Evolutionary conservation across 2,888 invertebrate species (phyloP), one percentile per base, ranked within the genome.

Genomic region (Onthophagus sagittarius): DNA sequence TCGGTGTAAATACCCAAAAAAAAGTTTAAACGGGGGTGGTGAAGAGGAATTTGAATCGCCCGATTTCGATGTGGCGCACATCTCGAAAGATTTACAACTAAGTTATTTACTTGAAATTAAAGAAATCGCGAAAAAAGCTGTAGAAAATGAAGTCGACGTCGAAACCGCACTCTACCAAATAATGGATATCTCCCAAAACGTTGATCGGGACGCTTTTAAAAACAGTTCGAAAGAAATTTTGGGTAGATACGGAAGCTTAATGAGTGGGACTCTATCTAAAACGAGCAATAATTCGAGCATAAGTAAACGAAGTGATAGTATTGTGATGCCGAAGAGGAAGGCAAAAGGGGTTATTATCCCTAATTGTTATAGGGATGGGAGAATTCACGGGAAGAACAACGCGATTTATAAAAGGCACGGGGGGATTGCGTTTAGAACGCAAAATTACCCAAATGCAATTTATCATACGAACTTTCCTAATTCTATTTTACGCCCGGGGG

Each of bases 401-500:
- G 88, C 89, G 0, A 80, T 82, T 11, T 97, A 97, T 82, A 89
- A 87, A 73, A 91, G 90, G 77, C 94, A 95, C 78, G 91, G 92
- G 0, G 94, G 92, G 2, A 91, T 97, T 81, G 94, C 95, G 79
- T 84, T 97, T 67, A 95, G 96, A 87, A 93, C 97, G 0, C 96
- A 97, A 85, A 94, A 95, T 82, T 97, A 92, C 85, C 97, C 97
- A 0, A 94, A 97, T 84, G 93, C 96, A 1, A 87, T 94, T 1
- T 94, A 96, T 84, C 89, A 93, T 82, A 92, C 85, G 77, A 90
- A 92, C 79, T 95, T 95, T 79, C 95, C 95, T 0, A 89, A 88
- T 75, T 88, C 90, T 5, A 87, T 93, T 71, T 80, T 95, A 62
- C 88, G 89, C 77, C 94, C 94, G 0, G 92, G 91, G 0, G 88